phyloP scores from a whole-genome alignment of 1,140 invertebrate genomes.

The Spodoptera litura region DNA sequence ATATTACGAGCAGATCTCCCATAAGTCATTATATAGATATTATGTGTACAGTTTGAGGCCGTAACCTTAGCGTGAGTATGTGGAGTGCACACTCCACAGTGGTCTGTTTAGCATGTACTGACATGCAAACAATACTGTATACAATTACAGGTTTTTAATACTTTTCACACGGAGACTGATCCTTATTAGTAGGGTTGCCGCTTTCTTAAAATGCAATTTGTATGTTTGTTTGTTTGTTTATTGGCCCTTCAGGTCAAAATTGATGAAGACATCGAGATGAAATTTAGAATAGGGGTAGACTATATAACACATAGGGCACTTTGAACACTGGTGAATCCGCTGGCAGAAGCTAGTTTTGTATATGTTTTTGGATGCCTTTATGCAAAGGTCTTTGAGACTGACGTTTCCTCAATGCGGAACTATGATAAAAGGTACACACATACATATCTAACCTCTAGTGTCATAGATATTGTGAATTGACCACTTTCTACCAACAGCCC shows the following conservation, averaged over 20 bases:
- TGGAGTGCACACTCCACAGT: not conserved
- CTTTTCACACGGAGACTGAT: not conserved
- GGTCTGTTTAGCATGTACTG: conserved; percentile 4
- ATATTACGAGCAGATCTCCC: conserved; percentile 26
- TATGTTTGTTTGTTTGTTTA: too few species aligned
- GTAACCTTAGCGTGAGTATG: not conserved
- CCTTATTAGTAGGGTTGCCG: not conserved
- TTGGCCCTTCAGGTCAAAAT: too few species aligned
- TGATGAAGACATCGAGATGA: too few species aligned
- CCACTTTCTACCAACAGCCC: too few species aligned
- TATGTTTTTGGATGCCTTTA: too few species aligned
- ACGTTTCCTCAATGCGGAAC: not conserved
- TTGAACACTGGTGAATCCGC: too few species aligned
- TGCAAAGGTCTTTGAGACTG: too few species aligned
- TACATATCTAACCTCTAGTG: too few species aligned
- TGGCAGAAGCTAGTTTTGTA: too few species aligned
- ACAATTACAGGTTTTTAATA: conserved; percentile 21
- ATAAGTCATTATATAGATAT: conserved; percentile 36
- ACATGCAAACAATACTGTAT: conserved; percentile 12
- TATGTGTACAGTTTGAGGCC: not conserved
- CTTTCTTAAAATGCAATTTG: not conserved
- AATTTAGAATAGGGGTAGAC: too few species aligned
- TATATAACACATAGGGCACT: too few species aligned
- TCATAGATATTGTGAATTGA: too few species aligned
- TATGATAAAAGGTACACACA: not conserved